Conservation (phyloP, 1,140 invertebrate genomes). For the Littorina saxatilis region DNA sequence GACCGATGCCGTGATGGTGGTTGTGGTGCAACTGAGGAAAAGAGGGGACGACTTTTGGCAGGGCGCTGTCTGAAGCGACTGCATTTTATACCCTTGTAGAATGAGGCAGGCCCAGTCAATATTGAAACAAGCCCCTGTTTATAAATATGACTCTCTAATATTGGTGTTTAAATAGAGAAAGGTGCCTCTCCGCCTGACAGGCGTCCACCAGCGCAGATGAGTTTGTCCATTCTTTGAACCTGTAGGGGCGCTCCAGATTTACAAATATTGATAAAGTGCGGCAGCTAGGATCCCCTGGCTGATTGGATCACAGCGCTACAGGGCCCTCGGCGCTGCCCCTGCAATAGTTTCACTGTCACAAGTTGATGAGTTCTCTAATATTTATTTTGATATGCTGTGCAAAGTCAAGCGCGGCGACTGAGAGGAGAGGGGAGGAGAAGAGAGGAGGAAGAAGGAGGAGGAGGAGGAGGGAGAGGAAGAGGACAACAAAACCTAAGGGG, state of each 20-base stretch:
- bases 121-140: slow-evolving; percentile 42
- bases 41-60: background rate
- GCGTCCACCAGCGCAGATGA: slow-evolving; percentile 25
- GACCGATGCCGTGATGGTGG: too few relatives aligned
- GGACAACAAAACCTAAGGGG: slow-evolving; percentile 16
- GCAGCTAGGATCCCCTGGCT: slow-evolving; percentile 9
- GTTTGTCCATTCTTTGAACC: slow-evolving; percentile 39
- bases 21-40: too few relatives aligned
- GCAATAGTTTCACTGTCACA: slow-evolving; percentile 36
- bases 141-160: slow-evolving; percentile 42
- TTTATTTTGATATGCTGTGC: slow-evolving; percentile 38
- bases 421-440: background rate
- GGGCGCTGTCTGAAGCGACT: background rate
- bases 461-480: too few relatives aligned
- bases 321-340: slow-evolving; percentile 12
- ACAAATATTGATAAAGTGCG: slow-evolving; percentile 41
- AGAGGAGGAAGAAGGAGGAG: background rate
- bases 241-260: slow-evolving; percentile 36
- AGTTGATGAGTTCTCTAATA: slow-evolving; percentile 41
- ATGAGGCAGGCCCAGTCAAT: slow-evolving; percentile 33
- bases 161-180: slow-evolving; percentile 40
- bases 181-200: slow-evolving; percentile 9
- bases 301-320: slow-evolving; percentile 36
- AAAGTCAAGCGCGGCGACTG: slow-evolving; percentile 11
- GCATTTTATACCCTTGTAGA: slow-evolving; percentile 39